phyloP scores from a whole-genome alignment of 2,888 invertebrate genomes.

The Endotricha flammealis region DNA sequence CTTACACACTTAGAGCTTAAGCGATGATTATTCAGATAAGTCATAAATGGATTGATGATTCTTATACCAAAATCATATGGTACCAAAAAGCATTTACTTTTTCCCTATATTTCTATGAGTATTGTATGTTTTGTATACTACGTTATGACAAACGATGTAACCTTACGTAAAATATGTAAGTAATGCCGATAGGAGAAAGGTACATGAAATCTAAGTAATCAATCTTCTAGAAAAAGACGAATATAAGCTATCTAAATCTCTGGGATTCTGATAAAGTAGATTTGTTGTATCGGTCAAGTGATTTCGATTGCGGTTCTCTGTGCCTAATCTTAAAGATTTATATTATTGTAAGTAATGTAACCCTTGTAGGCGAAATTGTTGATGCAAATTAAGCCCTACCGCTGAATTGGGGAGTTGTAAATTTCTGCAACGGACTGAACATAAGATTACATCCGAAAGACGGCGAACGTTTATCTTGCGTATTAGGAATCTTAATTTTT shows the following conservation, averaged over 20 bases:
- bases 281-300: constrained; percentile 7
- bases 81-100: no score
- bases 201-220: constrained; percentile 1
- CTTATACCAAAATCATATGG: no score
- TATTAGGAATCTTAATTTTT: no score
- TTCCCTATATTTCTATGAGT: constrained; percentile 4
- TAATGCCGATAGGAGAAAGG: constrained; percentile 1
- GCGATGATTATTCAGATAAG: no score
- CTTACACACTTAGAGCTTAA: no score
- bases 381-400: no score
- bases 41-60: no score
- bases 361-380: no score
- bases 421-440: no score
- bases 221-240: constrained; percentile 4
- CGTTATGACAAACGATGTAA: neutral
- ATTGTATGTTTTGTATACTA: neutral
- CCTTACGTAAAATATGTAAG: neutral
- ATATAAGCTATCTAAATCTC: neutral
- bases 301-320: neutral
- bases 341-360: neutral
- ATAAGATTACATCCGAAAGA: no score
- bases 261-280: constrained; percentile 1
- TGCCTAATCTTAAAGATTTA: neutral
- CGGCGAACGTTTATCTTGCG: no score
- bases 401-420: no score